phyloP scores from a whole-genome alignment of 2,797 vertebrate genomes.

The Emys orbicularis region DNA sequence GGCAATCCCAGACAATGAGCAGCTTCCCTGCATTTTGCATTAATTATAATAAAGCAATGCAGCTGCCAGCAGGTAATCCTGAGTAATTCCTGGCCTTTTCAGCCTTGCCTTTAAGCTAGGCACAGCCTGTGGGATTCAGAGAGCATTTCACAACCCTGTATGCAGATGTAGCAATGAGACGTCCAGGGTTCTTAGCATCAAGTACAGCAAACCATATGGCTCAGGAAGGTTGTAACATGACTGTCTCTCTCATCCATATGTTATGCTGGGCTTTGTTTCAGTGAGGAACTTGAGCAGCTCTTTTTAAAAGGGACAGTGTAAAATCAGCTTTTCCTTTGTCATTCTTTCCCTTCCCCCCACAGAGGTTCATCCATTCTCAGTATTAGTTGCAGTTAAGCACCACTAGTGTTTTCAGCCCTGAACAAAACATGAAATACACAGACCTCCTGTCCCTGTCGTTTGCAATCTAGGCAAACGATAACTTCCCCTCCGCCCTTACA shows the following conservation, averaged over 20 bases:
- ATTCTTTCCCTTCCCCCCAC: neutral
- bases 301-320: neutral
- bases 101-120: neutral
- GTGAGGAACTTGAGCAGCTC: neutral
- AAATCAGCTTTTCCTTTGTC: neutral
- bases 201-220: neutral
- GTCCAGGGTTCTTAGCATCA: rapidly evolving
- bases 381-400: neutral
- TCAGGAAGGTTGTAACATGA: neutral
- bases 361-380: neutral
- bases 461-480: neutral
- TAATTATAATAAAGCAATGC: rapidly evolving
- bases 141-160: rapidly evolving
- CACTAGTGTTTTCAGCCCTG: neutral
- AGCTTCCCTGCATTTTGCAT: neutral
- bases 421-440: neutral
- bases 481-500: neutral
- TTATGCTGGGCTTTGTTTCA: neutral
- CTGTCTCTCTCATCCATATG: neutral
- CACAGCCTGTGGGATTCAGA: neutral
- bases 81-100: neutral
- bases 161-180: neutral
- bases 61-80: neutral
- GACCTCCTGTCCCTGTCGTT: neutral
- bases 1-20: neutral